A percentile compares a stretch with the other conserved stretches of the same genome.
Conservation (phyloP, 1,140 invertebrate genomes). For the Drosophila rufa region DNA sequence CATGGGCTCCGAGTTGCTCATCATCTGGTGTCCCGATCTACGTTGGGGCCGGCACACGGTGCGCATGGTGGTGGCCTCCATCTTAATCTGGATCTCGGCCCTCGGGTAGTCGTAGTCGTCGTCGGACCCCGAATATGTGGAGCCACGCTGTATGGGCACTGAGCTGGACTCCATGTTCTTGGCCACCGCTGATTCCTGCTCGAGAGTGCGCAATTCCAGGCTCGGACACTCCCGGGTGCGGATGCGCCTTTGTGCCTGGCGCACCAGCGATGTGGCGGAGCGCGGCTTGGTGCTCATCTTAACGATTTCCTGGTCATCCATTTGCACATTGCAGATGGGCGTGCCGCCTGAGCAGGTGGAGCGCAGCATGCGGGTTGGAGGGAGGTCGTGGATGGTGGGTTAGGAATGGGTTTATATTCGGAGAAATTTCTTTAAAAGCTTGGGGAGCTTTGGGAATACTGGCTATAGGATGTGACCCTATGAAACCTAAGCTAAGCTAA, state of each 20-base stretch:
- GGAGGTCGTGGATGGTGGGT: conserved; percentile 8
- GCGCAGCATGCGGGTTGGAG: conserved; percentile 23
- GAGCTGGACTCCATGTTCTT: conserved; percentile 3
- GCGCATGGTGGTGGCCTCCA: conserved; percentile 45
- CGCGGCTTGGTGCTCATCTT: conserved; percentile 28
- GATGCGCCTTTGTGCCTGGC: conserved; percentile 54
- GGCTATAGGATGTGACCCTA: no score
- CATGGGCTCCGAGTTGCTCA: conserved; percentile 18
- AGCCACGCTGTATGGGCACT: conserved; percentile 6
- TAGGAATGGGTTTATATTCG: conserved; percentile 2
- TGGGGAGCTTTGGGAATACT: no score
- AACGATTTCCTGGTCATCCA: conserved; percentile 39
- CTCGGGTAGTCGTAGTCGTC: conserved; percentile 36
- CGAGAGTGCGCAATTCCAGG: conserved; percentile 22
- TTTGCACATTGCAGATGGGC: conserved; percentile 31
- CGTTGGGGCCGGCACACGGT: conserved; percentile 44
- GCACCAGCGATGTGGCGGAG: conserved; percentile 53
- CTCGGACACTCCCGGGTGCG: conserved; percentile 47
- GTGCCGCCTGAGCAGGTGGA: conserved; percentile 24
- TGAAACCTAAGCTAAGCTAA: background rate
- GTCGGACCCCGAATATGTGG: conserved; percentile 30
- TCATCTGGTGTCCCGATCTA: conserved; percentile 1
- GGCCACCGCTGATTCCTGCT: background rate
- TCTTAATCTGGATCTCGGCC: conserved; percentile 54
- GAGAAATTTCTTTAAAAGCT: background rate